Evolutionary conservation across 2,797 vertebrate genomes (phyloP), one percentile per base, ranked within the genome.

Genomic region (Lagocephalus sceleratus): DNA sequence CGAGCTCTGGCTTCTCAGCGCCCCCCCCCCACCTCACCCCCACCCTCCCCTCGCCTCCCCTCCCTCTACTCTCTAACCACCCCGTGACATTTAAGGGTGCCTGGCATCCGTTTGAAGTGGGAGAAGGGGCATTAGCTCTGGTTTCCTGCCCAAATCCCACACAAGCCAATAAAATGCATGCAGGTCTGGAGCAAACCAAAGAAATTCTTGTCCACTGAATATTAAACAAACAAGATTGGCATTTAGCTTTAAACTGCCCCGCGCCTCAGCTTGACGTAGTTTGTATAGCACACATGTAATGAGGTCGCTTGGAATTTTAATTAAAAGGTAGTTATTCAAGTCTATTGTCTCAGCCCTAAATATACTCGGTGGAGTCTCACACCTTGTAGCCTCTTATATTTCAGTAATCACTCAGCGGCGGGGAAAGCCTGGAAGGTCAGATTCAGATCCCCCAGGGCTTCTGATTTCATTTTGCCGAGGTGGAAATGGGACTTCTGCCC

Each of bases 91-190:
- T 90, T 88, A 78, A 86, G 84, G 86, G 87, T 84, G 84, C 86
- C 82, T 88, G 85, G 85, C 84, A 89, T 90, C 78, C 63, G 78
- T 91, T 91, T 91, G 88, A 91, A 90, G 89, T 91, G 86, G 83
- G 81, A 87, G 75, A 85, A 79, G 78, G 73, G 81, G 86, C 84
- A 91, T 91, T 90, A 91, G 85, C 82, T 87, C 83, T 89, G 87
- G 88, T 91, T 90, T 90, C 88, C 89, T 90, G 85, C 81, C 81
- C 82, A 89, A 90, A 90, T 89, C 87, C 85, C 83, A 78, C 84
- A 88, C 79, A 83, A 87, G 78, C 88, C 84, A 87, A 87, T 88
- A 91, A 87, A 87, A 81, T 75, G 63, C 74, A 63, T 55, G 57
- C 82, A 84, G 81, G 80, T 91, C 82, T 84, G 63, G 84, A 78